Percentiles rank a stretch among this genome's conserved stretches.
These are phyloP conservation scores for Theodoxus fluviatilis DNA, from an alignment of 2,888 invertebrate genomes.

Conservation along the genomic window DNA sequence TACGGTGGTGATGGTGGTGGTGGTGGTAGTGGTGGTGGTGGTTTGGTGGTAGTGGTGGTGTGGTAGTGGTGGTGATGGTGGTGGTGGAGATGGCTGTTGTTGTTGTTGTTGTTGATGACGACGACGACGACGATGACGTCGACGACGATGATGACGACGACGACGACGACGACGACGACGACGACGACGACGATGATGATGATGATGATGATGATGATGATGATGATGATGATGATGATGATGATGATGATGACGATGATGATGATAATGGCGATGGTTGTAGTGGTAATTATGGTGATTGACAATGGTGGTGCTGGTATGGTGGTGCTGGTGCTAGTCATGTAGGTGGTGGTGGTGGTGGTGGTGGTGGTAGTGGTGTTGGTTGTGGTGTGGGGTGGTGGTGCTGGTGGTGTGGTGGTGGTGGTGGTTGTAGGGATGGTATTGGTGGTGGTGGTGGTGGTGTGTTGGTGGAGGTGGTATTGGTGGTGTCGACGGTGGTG, in stretches of 20 bases:
- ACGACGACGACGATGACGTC: conserved; percentile 9
- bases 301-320: conserved; percentile 12
- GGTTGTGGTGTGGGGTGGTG: conserved; percentile 13
- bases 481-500: conserved; percentile 18
- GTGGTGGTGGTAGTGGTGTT: conserved; percentile 10
- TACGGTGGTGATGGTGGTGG: no score
- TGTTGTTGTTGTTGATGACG: neutral
- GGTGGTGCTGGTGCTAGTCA: conserved; percentile 14
- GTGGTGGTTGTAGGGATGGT: neutral
- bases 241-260: neutral
- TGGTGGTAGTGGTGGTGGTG: no score
- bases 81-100: no score
- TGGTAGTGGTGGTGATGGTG: no score
- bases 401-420: conserved; percentile 15
- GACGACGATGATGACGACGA: conserved; percentile 18
- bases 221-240: conserved; percentile 4
- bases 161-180: conserved; percentile 1
- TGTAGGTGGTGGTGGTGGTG: conserved; percentile 16
- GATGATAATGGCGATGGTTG: conserved; percentile 69
- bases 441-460: conserved; percentile 69
- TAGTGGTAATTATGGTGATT: neutral
- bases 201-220: neutral
- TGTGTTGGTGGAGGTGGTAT: neutral
- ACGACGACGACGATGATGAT: neutral
- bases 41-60: no score